phyloP scores from a whole-genome alignment of 2,113 vertebrate genomes.

The Chascanopsetta lugubris region DNA sequence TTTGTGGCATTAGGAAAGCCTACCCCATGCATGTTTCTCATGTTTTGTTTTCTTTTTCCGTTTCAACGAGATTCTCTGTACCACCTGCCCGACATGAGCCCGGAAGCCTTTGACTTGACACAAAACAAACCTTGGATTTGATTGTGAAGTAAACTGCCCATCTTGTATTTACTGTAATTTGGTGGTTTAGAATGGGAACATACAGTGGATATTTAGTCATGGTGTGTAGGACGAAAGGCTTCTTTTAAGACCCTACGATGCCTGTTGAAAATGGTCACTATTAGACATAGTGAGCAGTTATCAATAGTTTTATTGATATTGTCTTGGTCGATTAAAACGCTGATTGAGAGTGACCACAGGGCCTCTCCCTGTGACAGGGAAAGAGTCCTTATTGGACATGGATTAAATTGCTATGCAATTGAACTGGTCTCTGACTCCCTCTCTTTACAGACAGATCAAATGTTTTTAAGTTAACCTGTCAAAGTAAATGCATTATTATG shows the following conservation, averaged over 20 bases:
- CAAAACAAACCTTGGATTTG: slow-evolving; percentile 72
- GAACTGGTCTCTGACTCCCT: slow-evolving; percentile 84
- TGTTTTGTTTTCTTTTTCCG: slow-evolving; percentile 71
- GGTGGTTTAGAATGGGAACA: slow-evolving; percentile 72
- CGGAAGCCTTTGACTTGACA: slow-evolving; percentile 75
- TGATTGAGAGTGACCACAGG: slow-evolving; percentile 80
- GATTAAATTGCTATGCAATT: slow-evolving; percentile 88
- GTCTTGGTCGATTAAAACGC: slow-evolving; percentile 75
- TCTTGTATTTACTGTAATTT: slow-evolving; percentile 78
- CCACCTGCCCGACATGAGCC: slow-evolving; percentile 73
- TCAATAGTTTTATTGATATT: slow-evolving; percentile 82
- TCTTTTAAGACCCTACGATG: slow-evolving; percentile 75
- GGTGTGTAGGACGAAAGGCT: slow-evolving; percentile 75
- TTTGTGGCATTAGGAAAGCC: slow-evolving; percentile 81
- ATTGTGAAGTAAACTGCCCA: slow-evolving; percentile 68
- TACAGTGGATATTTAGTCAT: slow-evolving; percentile 73
- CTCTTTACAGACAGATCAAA: slow-evolving; percentile 78
- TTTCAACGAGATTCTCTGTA: slow-evolving; percentile 73
- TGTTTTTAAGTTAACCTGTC: slow-evolving; percentile 79
- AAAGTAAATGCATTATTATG: slow-evolving; percentile 72
- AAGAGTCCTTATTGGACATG: slow-evolving; percentile 82
- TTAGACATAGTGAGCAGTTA: slow-evolving; percentile 78
- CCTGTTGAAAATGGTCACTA: slow-evolving; percentile 79
- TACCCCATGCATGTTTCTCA: slow-evolving; percentile 81
- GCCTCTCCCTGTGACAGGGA: slow-evolving; percentile 81